Evolutionary conservation across 1,140 invertebrate species (phyloP).

Genomic region (Sarcophaga bullata): DNA sequence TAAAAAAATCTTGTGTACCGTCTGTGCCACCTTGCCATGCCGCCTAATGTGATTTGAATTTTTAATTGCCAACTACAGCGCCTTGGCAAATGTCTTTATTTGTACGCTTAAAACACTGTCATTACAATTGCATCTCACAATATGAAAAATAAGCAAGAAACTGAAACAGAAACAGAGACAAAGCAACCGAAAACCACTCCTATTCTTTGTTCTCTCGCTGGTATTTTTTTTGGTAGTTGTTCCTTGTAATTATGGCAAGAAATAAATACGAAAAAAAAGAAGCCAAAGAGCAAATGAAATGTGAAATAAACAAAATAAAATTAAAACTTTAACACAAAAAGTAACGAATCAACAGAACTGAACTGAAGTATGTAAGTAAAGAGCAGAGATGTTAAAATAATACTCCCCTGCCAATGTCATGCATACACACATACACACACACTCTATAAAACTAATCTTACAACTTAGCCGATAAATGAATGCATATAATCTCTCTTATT

Average conservation of each 20-base stretch:
- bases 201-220: background rate
- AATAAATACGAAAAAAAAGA: background rate
- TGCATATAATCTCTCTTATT: conserved; percentile 48
- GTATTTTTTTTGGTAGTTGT: conserved; percentile 1
- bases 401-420: conserved; percentile 20
- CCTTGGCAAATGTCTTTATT: no score
- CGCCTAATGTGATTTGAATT: no score
- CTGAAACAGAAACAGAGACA: background rate
- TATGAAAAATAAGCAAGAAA: no score
- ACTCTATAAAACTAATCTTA: conserved; percentile 42
- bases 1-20: no score
- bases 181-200: background rate
- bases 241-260: background rate
- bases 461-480: conserved; percentile 47
- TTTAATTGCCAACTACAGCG: no score
- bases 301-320: background rate
- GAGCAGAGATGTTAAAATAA: background rate
- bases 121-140: background rate
- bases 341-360: no score
- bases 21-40: no score
- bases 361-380: no score
- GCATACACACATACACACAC: background rate
- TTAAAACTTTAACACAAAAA: no score
- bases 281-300: background rate
- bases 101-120: background rate